Evolutionary conservation across 2,113 vertebrate species (phyloP), one percentile per base, ranked within the genome.

Genomic region (Anarhynchus alexandrinus): DNA sequence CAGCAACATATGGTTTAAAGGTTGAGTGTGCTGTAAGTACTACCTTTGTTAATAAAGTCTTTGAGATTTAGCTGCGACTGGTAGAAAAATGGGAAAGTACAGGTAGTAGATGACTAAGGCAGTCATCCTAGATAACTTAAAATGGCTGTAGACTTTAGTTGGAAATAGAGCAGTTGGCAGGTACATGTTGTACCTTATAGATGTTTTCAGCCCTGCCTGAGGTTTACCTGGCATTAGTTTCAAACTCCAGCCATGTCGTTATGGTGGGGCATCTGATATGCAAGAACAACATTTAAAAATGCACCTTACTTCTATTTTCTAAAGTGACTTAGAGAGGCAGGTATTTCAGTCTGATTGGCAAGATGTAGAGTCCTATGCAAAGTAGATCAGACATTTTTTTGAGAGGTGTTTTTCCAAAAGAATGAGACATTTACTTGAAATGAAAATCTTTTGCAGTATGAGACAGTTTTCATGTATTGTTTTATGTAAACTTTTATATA

Each of bases 301-400:
- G 32, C 49, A 81, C 32, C 38, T 62, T 78, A 34, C 27, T 91
- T 95, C 54, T 79, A 1, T 91, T 95, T 82, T 85, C 69, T 49
- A 4, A 59, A 73, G 71, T 92, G 92, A 80, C 92, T 90, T 92
- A 90, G 69, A 67, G 65, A 71, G 69, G 70, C 45, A 87, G 70
- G 77, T 57, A 93, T 95, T 89, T 89, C 81, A 64, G 81, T 79
- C 84, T 82, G 91, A 94, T 91, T 82, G 93, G 89, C 81, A 69
- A 93, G 89, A 82, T 87, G 79, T 15, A 23, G 40, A 84, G 42
- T 58, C 19, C 10, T 61, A 6, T 49, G 40, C 74, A 57, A 77
- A 72, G 49, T 2, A 70, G 38, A 86, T 49, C 42, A 57, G 64
- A 29, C 16, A 2, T 49, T 55, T 74, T 82, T 90, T 85, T 58